A percentile compares a stretch with the other conserved stretches of the same genome.
Conservation (phyloP, 1,140 invertebrate genomes). For the Nasonia longicornis region DNA sequence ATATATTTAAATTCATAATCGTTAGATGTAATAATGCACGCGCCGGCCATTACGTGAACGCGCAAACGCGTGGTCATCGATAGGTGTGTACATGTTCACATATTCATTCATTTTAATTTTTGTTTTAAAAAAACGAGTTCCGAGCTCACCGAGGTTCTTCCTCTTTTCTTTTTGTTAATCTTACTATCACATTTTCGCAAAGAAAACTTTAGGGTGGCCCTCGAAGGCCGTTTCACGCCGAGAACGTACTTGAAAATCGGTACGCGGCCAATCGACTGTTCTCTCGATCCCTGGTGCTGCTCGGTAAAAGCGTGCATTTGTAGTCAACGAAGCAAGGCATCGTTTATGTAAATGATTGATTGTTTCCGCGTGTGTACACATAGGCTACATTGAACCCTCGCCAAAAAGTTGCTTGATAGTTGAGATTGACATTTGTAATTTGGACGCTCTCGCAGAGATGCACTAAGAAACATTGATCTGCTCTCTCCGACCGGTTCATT, state of each 20-base stretch:
- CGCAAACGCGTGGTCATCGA: neutral
- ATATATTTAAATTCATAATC: neutral
- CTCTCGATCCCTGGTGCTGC: neutral
- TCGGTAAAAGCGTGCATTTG: neutral
- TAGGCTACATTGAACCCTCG: neutral
- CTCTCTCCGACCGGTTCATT: neutral
- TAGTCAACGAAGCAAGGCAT: neutral
- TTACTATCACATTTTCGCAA: constrained; percentile 16
- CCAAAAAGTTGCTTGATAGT: neutral
- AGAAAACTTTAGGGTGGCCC: neutral
- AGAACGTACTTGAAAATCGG: neutral
- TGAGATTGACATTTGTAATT: neutral
- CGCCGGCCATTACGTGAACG: neutral
- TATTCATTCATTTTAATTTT: too few relatives aligned
- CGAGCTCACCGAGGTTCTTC: neutral
- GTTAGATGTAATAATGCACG: neutral
- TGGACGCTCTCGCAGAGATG: neutral
- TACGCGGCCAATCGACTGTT: neutral
- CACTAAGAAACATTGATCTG: neutral
- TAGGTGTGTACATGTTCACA: neutral
- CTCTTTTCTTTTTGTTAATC: neutral
- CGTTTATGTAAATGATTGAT: neutral
- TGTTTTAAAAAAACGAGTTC: too few relatives aligned
- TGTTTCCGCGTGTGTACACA: neutral
- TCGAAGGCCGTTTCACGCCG: neutral